Evolutionary conservation across 2,113 vertebrate species (phyloP).

Genomic region (Eulacestoma nigropectus): DNA sequence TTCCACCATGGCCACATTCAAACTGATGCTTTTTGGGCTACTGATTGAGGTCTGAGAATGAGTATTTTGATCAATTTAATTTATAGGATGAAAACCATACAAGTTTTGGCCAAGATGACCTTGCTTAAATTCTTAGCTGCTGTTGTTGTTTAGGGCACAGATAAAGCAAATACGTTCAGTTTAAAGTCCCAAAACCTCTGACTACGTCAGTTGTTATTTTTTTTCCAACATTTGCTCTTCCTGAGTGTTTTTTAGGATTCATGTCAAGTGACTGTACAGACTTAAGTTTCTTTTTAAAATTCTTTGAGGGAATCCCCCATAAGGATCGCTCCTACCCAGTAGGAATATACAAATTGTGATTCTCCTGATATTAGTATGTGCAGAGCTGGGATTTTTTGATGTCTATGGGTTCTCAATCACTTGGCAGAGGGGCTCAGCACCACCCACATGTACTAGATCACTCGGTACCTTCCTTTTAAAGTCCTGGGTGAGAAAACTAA

Average conservation of each 20-base stretch:
- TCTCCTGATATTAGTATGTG: not conserved
- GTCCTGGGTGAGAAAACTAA: not conserved
- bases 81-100: not conserved
- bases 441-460: not conserved
- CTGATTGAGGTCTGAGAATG: not conserved
- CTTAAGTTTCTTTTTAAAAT: not conserved
- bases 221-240: not conserved
- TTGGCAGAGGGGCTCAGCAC: not conserved
- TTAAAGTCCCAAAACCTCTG: not conserved
- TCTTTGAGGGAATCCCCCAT: not conserved
- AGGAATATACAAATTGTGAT: not conserved
- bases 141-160: not conserved
- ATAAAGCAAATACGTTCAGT: not conserved
- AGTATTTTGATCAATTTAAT: not conserved
- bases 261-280: not conserved
- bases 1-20: not conserved
- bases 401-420: not conserved
- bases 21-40: not conserved
- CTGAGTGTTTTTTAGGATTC: not conserved
- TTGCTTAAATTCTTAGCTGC: not conserved
- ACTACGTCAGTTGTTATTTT: not conserved
- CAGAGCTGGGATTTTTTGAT: not conserved
- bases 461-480: not conserved
- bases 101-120: not conserved
- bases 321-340: accelerated